Conservation (phyloP, 2,797 vertebrate species). For the Ceyx erithaca region DNA sequence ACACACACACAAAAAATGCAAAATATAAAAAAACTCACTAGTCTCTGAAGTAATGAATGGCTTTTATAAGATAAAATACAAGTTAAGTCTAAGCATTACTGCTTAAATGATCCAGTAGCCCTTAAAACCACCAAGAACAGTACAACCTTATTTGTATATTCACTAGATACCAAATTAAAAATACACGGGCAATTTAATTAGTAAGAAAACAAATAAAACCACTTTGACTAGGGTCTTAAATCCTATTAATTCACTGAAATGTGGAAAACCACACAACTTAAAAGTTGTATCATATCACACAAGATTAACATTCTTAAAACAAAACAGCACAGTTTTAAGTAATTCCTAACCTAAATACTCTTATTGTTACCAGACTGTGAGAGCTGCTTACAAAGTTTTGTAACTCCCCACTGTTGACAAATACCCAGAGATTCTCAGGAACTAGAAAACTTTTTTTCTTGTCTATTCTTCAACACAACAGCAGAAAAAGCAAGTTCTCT, state of each 20-base stretch:
- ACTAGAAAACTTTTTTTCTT: background rate
- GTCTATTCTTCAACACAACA: background rate
- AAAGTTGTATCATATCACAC: background rate
- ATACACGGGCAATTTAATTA: background rate
- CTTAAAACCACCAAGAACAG: background rate
- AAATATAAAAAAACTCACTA: conserved; percentile 1
- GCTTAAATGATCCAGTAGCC: background rate
- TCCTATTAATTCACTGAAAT: background rate
- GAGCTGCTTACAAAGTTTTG: background rate
- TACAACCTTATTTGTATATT: background rate
- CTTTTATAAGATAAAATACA: background rate
- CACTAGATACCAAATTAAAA: background rate
- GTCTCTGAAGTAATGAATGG: background rate
- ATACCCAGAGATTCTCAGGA: background rate
- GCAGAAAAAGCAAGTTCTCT: background rate
- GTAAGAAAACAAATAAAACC: background rate
- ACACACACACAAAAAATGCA: background rate
- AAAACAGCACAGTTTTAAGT: background rate
- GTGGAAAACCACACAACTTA: background rate
- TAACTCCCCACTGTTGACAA: background rate
- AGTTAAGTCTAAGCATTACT: background rate
- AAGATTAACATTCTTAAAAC: background rate
- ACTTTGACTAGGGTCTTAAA: background rate
- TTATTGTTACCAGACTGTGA: background rate
- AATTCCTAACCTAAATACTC: background rate